A percentile compares a stretch with the other conserved stretches of the same genome.
These are phyloP conservation scores for Entomyzon cyanotis DNA, from an alignment of 2,113 vertebrate genomes.

Conservation along the genomic window DNA sequence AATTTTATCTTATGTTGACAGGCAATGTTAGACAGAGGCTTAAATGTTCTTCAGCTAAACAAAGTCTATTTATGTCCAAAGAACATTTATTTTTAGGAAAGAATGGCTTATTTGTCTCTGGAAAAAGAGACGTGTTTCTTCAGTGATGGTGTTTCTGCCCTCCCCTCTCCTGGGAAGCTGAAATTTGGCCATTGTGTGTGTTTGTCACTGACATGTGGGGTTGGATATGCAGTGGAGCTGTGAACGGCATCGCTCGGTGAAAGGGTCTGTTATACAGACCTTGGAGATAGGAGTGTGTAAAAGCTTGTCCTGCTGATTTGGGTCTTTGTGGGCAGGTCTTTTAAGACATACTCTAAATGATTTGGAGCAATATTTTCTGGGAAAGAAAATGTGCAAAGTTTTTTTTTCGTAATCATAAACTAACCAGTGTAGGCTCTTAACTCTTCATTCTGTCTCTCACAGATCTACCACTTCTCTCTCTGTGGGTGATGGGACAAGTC, in stretches of 20 bases:
- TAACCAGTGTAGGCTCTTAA: not conserved
- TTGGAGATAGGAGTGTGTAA: not conserved
- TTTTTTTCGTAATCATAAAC: not conserved
- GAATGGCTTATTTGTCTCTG: constrained; percentile 60
- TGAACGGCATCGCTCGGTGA: not conserved
- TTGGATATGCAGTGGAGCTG: not conserved
- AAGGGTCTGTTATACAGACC: not conserved
- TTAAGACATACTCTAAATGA: rapidly evolving
- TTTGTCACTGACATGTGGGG: not conserved
- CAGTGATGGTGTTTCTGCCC: constrained; percentile 14
- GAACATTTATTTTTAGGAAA: constrained; percentile 65
- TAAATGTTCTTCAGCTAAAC: constrained; percentile 66
- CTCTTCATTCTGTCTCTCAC: not conserved
- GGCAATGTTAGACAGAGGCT: not conserved
- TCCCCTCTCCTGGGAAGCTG: constrained; percentile 6
- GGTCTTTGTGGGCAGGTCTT: not conserved
- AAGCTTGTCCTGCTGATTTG: not conserved
- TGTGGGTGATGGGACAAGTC: constrained; percentile 75
- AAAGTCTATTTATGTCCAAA: constrained; percentile 67
- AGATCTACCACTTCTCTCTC: constrained; percentile 78
- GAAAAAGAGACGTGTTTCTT: constrained; percentile 32
- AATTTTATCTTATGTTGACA: constrained; percentile 10
- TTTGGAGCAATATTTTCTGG: not conserved
- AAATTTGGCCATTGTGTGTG: not conserved
- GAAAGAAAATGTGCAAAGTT: not conserved